Base-by-base conservation (phyloP, 2,888 invertebrate genomes). In the Scaptomyza reducta region DNA sequence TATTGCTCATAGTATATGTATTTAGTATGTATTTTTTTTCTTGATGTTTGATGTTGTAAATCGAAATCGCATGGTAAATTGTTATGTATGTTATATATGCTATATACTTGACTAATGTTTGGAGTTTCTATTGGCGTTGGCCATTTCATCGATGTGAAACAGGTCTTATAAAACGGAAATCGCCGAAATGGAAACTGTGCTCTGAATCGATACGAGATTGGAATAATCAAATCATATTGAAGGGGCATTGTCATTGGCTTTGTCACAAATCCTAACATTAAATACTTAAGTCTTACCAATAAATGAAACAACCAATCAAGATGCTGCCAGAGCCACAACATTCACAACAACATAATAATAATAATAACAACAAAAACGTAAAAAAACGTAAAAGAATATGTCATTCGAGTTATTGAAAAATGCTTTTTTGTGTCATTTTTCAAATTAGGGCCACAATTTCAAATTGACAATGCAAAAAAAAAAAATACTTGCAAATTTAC, bases 151-250 rank as follows among this genome's bases (percentile, higher is more conserved):
- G 35, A 51, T 18, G 33, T 42, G 13, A 9, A 18, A 13, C 42
- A 22, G 92, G 92, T 92, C 92, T 3, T 92, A 94, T 92, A 93
- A 95, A 93, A 95, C 95, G 73, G 95, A 95, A 92, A 95, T 95
- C 83, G 96, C 97, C 88, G 97, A 97, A 94, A 96, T 97, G 95
- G 97, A 97, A 94, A 97, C 97, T 91, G 97, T 97, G 93, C 96
- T 97, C 56, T 84, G 85, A 84, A 88, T 71, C 64, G 3, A 3
- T 33, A 22, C 6, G n/a, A 49, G 70, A 65, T 66, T 70, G 44
- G 47, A 65, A 22, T 49, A n/a, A 13, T 11, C 3, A 42, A 51
- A 70, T 53, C 56, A 44, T 47, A 64, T 54, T 62, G 33, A 44
- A n/a, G 49, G 31, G 40, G 46, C 55, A 31, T 16, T 40, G 10